Percentiles rank a stretch among this genome's conserved stretches.
Evolutionary conservation across 2,797 vertebrate species (phyloP).

Genomic region (Labeo calbasu): DNA sequence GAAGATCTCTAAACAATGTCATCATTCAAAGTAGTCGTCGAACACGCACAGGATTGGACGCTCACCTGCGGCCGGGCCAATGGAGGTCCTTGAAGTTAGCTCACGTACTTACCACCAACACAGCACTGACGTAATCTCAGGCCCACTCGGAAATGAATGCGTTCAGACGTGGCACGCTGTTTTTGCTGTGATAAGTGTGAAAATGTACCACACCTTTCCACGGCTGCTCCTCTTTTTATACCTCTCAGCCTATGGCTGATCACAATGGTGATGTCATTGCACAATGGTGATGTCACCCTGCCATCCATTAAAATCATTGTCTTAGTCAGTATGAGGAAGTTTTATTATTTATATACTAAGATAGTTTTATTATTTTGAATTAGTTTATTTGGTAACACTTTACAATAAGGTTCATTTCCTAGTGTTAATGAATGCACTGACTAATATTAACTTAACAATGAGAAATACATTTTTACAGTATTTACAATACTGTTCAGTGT

Average conservation of each 20-base stretch:
- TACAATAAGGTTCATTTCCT: no score
- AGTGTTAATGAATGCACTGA: no score
- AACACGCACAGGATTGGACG: neutral
- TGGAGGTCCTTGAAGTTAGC: constrained; percentile 4
- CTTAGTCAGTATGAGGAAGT: neutral
- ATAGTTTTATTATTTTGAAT: neutral
- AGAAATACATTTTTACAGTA: no score
- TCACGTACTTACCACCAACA: neutral
- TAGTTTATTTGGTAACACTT: no score
- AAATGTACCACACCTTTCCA: constrained; percentile 4
- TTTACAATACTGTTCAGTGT: no score
- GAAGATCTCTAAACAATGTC: constrained; percentile 40
- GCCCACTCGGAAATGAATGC: neutral
- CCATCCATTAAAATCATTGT: neutral
- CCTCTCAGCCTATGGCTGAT: constrained; percentile 5
- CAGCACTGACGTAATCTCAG: neutral
- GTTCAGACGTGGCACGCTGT: neutral
- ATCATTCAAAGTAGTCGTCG: constrained; percentile 38
- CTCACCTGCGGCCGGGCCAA: constrained; percentile 36
- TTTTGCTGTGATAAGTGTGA: neutral
- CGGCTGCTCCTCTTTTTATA: neutral
- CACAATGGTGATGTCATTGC: neutral
- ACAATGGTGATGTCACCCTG: no score
- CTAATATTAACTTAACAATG: no score
- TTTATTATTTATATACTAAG: neutral